Base-by-base conservation (phyloP, 2,797 vertebrate species). In the Anabacerthia variegaticeps region DNA sequence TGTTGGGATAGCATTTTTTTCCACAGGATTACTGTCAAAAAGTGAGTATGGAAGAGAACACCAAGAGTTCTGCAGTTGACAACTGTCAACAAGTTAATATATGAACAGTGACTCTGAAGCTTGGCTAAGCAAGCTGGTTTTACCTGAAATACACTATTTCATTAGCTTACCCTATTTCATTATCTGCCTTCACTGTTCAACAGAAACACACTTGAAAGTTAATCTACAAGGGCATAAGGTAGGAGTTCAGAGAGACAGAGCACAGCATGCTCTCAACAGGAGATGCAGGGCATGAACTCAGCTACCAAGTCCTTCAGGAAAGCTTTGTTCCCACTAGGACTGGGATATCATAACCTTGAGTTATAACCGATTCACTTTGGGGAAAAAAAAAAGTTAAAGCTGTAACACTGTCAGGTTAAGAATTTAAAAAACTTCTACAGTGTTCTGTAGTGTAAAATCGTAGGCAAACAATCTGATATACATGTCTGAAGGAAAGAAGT, bases 151-250 rank as follows among this genome's bases (percentile, higher is more conserved):
- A 17, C 7, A 21, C 20, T 65, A 18, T 44, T 88, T 69, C 43
- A 26, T 39, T 73, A 85, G 6, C 32, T 78, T 46, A 13, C 5
- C 13, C 20, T 65, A 18, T 44, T 88, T 71, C 44, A 23, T 41
- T 73, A 88, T 7, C 4, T 82, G 17, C 55, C 36, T 66, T 58
- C 39, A 28, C 14, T 12, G 9, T 62, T 80, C 41, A 66, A 63
- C 37, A 69, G 39, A 37, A 88, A 41, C 2, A 2, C 21, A 49
- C 14, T 49, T 67, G 4, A 27, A 65, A 85, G 16, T 28, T 4
- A 55, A 52, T 30, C 24, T 76, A 10, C 2, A 76, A 51, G 19
- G 2, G 0, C 3, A 4, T 32, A 16, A 58, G 3, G 5, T 9
- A 72, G 32, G 23, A 88, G 20, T 39, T 79, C 27, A 36, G 82